A percentile compares a stretch with the other conserved stretches of the same genome.
Evolutionary conservation across 2,888 invertebrate species (phyloP).

Genomic region (Callyntrura sp.): DNA sequence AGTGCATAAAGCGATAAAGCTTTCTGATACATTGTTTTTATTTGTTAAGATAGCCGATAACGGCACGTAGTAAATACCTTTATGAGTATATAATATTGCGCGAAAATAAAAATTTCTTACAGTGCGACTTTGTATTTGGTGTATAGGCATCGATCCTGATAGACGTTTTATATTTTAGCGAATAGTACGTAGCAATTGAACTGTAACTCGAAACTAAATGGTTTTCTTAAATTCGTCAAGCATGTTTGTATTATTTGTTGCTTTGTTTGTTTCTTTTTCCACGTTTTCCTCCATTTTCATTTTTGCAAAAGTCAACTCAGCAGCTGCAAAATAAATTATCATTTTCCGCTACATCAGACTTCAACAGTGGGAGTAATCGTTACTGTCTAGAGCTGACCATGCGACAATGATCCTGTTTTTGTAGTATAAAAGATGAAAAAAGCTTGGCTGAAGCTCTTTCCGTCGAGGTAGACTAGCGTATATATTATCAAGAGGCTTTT

Average conservation of each 20-base stretch:
- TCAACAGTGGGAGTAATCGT: background rate
- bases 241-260: conserved; percentile 9
- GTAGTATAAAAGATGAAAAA: background rate
- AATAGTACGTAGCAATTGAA: too few species aligned
- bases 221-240: background rate
- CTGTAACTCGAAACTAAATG: too few species aligned
- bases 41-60: too few species aligned
- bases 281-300: background rate
- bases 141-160: too few species aligned
- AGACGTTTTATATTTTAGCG: too few species aligned
- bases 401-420: background rate
- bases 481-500: conserved; percentile 5
- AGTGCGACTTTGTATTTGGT: too few species aligned
- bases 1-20: too few species aligned
- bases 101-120: too few species aligned
- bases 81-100: background rate
- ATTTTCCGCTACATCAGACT: background rate
- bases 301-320: conserved; percentile 17
- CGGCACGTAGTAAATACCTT: background rate
- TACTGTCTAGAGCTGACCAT: background rate
- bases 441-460: background rate
- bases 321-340: background rate
- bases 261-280: background rate
- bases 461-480: background rate
- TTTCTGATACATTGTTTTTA: too few species aligned